Evolutionary conservation across 2,113 vertebrate genomes (phyloP), one percentile per base, ranked within the genome.

Genomic region (Onychostruthus taczanowskii): DNA sequence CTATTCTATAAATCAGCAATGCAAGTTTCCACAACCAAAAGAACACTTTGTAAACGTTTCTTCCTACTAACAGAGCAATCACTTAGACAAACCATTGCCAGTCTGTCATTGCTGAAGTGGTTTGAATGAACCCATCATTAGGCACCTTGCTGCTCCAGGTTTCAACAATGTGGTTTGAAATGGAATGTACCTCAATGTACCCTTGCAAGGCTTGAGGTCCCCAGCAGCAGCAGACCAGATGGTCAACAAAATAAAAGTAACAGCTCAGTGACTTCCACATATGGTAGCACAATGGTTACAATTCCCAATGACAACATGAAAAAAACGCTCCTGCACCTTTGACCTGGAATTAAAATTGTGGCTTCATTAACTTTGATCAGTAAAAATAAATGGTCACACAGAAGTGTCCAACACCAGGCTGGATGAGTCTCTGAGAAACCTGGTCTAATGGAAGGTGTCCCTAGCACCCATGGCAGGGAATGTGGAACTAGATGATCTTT

Each of bases 201-300:
- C 61, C 28, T 74, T 15, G 33, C 68, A 89, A 89, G 89, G 44
- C 61, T 87, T 27, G 7, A 91, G 90, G 52, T 78, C 43, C 58
- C 58, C 62, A 94, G 62, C 86, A 96, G 59, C 87, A 95, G 35
- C 55, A 70, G 62, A 75, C 92, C 96, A 97, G 93, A 97, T 95
- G 93, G 96, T 49, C 81, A 86, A 76, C 63, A 87, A 87, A 94
- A 93, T 61, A 95, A 90, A 93, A 44, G 27, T 22, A 37, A 61
- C 55, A 87, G 64, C 46, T 61, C 22, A 52, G 73, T 69, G 82
- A 93, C 76, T 94, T 91, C 85, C 79, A 77, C 94, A 96, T 96
- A 94, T 74, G 90, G 92, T 52, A 79, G 72, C 79, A 90, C 41
- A 91, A 79, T 58, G 52, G 49, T 86, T 91, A 89, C 88, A 94